phyloP scores from a whole-genome alignment of 2,113 vertebrate species.

The Crotalus helleri region DNA sequence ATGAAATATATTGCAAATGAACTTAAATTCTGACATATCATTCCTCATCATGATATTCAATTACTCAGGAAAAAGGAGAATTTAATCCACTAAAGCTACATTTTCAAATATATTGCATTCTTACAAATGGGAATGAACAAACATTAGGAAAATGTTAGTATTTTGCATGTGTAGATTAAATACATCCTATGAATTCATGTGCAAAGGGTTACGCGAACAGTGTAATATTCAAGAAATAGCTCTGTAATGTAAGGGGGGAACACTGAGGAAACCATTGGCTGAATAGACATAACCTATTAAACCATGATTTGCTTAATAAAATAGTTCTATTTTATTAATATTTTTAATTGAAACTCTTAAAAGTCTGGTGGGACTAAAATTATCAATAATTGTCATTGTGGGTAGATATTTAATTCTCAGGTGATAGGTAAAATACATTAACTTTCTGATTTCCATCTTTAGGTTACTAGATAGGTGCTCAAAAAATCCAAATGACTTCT shows the following conservation, averaged over 20 bases:
- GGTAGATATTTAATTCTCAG: neutral
- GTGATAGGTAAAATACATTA: neutral
- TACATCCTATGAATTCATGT: neutral
- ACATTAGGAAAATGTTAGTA: neutral
- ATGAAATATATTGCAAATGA: neutral
- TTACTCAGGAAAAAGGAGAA: neutral
- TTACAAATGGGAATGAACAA: neutral
- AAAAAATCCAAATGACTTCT: neutral
- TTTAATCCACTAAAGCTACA: neutral
- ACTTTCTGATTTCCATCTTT: neutral
- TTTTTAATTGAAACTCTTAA: neutral
- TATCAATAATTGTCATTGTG: neutral
- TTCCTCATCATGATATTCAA: neutral
- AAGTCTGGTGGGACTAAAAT: neutral
- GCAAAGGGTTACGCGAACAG: neutral
- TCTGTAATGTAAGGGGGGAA: neutral
- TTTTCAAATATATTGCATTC: neutral
- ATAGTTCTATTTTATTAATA: neutral
- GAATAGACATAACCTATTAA: neutral
- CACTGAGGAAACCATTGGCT: neutral
- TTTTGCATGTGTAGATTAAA: neutral
- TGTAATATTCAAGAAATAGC: neutral
- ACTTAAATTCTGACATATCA: neutral
- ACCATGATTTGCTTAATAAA: neutral
- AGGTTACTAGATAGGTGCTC: neutral